phyloP scores from a whole-genome alignment of 2,797 vertebrate species.

The Melanotaenia boesemani region DNA sequence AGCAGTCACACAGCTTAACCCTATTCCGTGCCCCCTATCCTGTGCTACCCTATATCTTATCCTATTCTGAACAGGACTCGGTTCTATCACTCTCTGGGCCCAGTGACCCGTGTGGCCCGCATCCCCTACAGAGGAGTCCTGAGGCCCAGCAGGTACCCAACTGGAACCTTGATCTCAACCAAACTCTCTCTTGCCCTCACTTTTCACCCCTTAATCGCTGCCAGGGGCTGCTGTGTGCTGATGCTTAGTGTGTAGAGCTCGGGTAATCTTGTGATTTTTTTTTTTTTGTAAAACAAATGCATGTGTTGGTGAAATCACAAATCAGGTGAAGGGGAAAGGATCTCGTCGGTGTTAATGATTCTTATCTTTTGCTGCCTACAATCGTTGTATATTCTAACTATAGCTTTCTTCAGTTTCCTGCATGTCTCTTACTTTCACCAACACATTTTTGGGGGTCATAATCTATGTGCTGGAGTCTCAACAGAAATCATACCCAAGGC shows the following conservation, averaged over 20 bases:
- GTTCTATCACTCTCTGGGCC: constrained; percentile 99
- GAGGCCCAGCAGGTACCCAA: constrained; percentile 97
- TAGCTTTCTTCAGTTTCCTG: constrained; percentile 47
- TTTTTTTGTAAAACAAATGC: constrained; percentile 4
- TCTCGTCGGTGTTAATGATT: constrained; percentile 35
- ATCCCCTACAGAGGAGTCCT: constrained; percentile 97
- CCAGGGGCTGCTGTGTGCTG: constrained; percentile 57
- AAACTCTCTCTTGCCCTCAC: constrained; percentile 64
- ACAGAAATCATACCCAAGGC: neutral
- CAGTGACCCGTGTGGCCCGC: constrained; percentile 96
- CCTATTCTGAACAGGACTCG: constrained; percentile 96
- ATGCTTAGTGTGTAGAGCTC: constrained; percentile 51
- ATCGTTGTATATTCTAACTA: constrained; percentile 35
- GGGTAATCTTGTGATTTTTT: constrained; percentile 19
- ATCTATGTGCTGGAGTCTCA: neutral
- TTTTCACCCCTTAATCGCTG: constrained; percentile 54
- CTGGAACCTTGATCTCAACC: constrained; percentile 75
- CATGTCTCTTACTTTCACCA: constrained; percentile 46
- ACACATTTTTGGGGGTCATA: constrained; percentile 9
- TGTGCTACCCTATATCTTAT: constrained; percentile 75
- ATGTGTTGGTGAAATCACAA: constrained; percentile 33
- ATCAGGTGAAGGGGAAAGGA: constrained; percentile 32
- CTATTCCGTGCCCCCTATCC: constrained; percentile 73
- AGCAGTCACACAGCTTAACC: constrained; percentile 62
- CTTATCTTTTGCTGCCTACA: constrained; percentile 31